Base-by-base conservation (phyloP, 2,797 vertebrate genomes). In the Gallirallus australis region DNA sequence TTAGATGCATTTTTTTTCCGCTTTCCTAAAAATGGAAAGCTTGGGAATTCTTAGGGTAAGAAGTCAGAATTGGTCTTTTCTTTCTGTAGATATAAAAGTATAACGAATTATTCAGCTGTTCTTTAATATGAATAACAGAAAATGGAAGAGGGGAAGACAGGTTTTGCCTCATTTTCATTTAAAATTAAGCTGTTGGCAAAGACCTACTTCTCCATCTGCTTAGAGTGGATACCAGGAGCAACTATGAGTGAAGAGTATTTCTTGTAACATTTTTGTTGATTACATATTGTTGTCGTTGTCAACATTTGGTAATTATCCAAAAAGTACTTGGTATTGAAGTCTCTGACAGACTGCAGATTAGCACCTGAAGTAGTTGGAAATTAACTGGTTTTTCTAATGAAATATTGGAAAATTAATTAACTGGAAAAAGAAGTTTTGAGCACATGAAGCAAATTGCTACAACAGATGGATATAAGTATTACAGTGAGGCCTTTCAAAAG, bases 341-440 rank as follows among this genome's bases (percentile, higher is more conserved):
- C 63, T 76, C 79, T 87, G 84, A 33, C 54, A 82, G 52, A 9
- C 64, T 53, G 13, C 65, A 91, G 93, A 87, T 92, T 80, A 89
- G 39, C 79, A 87, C 48, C 86, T 83, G 80, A 90, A 57, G 17
- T 93, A 68, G 56, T 70, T 92, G 37, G 82, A 91, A 89, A 82
- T 90, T 39, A 91, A 73, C 53, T 56, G 21, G 3, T 87, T 89
- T 89, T 89, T 56, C 76, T 90, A 64, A 59, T 21, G 6, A 71
- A 88, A 50, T 86, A 77, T 5, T 80, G 50, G 56, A 75, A 88
- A 75, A 82, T 68, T 23, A 31, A 70, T 90, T 85, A 89, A 53
- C 35, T 89, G 16, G 19, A 63, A 63, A 88, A 78, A 64, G 7
- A 71, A 75, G 8, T n/a, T 27, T 70, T 70, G 42, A 81, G 40